phyloP scores from a whole-genome alignment of 2,888 invertebrate genomes.

The Leucozona laternaria region DNA sequence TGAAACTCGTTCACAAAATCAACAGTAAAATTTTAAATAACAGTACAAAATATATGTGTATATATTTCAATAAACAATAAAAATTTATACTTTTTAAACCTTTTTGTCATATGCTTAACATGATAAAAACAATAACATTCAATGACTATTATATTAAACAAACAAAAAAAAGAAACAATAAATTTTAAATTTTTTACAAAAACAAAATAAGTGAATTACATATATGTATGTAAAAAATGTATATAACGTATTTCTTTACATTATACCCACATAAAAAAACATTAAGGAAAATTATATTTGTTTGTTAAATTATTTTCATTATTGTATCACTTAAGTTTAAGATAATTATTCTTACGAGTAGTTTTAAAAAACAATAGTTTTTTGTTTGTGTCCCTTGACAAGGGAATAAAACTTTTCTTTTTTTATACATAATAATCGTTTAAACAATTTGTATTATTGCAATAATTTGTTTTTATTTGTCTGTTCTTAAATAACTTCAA shows the following conservation, averaged over 20 bases:
- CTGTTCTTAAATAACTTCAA: conserved; percentile 19
- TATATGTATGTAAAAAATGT: conserved; percentile 61
- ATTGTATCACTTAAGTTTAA: conserved; percentile 29
- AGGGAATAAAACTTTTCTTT: conserved; percentile 4
- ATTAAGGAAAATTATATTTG: conserved; percentile 43
- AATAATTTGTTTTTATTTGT: conserved; percentile 37
- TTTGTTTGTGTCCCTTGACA: conserved; percentile 12
- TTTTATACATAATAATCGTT: conserved; percentile 10
- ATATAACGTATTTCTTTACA: conserved; percentile 59
- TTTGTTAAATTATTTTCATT: conserved; percentile 67
- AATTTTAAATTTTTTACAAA: conserved; percentile 56
- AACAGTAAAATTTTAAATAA: conserved; percentile 77
- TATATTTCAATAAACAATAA: conserved; percentile 24
- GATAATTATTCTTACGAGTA: conserved; percentile 6
- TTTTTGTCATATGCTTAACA: conserved; percentile 27
- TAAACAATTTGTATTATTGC: conserved; percentile 40
- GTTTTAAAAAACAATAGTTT: conserved; percentile 1
- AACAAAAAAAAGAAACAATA: conserved; percentile 49
- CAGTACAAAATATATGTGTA: conserved; percentile 6
- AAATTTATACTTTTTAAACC: conserved; percentile 1
- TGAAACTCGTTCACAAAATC: conserved; percentile 88
- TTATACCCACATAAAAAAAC: conserved; percentile 49
- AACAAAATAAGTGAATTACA: conserved; percentile 43
- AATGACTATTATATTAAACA: conserved; percentile 6
- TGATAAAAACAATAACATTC: conserved; percentile 77